Evolutionary conservation across 2,113 vertebrate species (phyloP).

Genomic region (Delphinapterus leucas): DNA sequence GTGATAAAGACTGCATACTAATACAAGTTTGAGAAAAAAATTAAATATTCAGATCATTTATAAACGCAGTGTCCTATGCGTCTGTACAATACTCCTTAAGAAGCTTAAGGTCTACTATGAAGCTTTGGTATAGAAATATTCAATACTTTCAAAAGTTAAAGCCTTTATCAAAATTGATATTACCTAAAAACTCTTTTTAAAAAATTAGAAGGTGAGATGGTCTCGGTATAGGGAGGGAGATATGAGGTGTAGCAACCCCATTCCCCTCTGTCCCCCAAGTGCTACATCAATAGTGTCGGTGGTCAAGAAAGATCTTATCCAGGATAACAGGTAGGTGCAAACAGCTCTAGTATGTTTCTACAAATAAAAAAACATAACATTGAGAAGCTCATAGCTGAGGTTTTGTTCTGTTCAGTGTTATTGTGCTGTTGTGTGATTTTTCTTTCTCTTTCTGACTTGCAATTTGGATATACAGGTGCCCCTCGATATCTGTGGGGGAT

Average conservation of each 20-base stretch:
- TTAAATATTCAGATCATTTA: slow-evolving; percentile 3
- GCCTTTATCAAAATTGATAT: background rate
- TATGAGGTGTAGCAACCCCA: background rate
- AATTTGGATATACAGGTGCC: background rate
- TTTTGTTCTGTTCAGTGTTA: background rate
- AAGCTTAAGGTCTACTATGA: background rate
- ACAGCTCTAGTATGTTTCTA: background rate
- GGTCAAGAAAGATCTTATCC: background rate
- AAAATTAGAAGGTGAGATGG: background rate
- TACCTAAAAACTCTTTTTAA: background rate
- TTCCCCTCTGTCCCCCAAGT: background rate
- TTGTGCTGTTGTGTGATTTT: background rate
- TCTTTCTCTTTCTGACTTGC: background rate
- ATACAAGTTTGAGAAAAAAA: slow-evolving; percentile 4
- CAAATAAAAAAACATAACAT: background rate
- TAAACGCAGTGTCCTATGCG: background rate
- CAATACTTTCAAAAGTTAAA: background rate
- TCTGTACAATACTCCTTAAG: background rate
- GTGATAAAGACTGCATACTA: background rate
- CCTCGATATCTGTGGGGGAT: background rate
- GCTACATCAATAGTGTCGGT: background rate
- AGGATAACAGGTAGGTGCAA: background rate
- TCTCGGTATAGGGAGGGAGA: background rate
- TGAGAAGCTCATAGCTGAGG: background rate
- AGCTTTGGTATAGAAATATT: background rate